Evolutionary conservation across 2,797 vertebrate species (phyloP).

Genomic region (Sebastes trivittatus): DNA sequence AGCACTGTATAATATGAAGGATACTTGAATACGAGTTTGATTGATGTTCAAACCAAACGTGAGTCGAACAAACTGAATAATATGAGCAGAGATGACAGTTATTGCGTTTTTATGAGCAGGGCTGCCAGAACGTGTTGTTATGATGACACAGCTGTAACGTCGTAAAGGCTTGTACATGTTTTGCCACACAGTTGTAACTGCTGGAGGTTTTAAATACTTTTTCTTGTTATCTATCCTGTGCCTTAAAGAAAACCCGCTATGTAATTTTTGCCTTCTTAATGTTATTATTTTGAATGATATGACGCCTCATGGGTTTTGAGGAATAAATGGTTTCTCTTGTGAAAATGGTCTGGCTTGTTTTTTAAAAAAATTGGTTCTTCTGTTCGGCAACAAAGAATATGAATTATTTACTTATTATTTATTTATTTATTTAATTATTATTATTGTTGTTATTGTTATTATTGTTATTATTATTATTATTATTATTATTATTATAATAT

Average conservation of each 20-base stretch:
- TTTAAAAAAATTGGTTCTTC: background rate
- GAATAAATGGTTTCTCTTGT: constrained; percentile 75
- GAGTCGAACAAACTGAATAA: constrained; percentile 22
- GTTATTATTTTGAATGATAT: constrained; percentile 70
- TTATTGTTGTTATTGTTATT: too few relatives aligned
- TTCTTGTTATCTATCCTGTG: constrained; percentile 76
- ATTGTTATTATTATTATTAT: too few relatives aligned
- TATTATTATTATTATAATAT: too few relatives aligned
- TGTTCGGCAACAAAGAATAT: background rate
- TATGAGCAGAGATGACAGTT: constrained; percentile 23
- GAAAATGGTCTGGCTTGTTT: constrained; percentile 12
- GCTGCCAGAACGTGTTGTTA: constrained; percentile 30
- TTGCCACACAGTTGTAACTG: constrained; percentile 54
- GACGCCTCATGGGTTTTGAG: constrained; percentile 68
- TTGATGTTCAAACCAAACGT: constrained; percentile 37
- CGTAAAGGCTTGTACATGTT: constrained; percentile 52
- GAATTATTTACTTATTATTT: background rate
- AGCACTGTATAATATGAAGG: constrained; percentile 58
- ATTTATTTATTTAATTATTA: too few relatives aligned
- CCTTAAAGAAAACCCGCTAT: constrained; percentile 76
- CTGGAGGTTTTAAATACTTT: constrained; percentile 55
- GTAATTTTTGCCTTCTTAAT: constrained; percentile 72
- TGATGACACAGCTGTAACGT: constrained; percentile 27
- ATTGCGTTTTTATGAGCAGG: constrained; percentile 42
- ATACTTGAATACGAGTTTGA: constrained; percentile 65